A percentile compares a stretch with the other conserved stretches of the same genome.
Conservation (phyloP, 2,113 vertebrate genomes). For the Pandion haliaetus region DNA sequence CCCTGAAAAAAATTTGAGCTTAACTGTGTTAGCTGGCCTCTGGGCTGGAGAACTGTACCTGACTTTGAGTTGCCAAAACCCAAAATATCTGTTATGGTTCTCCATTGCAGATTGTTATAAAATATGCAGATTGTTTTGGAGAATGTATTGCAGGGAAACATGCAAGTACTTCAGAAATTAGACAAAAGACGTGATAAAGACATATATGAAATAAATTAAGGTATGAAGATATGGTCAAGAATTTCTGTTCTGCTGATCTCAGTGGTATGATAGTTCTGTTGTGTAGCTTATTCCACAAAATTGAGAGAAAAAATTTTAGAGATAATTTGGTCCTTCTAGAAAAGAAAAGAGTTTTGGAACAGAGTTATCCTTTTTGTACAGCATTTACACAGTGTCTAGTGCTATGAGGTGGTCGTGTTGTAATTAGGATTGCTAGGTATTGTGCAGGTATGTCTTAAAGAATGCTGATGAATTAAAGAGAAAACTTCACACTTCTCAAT, state of each 20-base stretch:
- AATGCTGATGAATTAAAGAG: background rate
- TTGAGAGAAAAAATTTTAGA: background rate
- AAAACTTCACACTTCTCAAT: background rate
- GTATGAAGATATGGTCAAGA: background rate
- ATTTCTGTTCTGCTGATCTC: background rate
- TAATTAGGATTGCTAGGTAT: background rate
- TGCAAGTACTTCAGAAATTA: background rate
- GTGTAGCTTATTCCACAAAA: background rate
- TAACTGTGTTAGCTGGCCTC: background rate
- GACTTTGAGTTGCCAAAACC: background rate
- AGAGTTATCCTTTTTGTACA: background rate
- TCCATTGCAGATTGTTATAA: background rate
- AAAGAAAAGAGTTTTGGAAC: background rate
- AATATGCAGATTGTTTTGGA: background rate
- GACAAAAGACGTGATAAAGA: background rate
- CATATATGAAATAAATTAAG: background rate
- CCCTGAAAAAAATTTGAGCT: background rate
- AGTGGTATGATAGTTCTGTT: background rate
- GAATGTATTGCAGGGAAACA: background rate
- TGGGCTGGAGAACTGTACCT: background rate
- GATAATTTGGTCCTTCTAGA: background rate
- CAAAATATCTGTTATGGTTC: background rate
- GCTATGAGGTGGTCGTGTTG: background rate
- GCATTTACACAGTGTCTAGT: background rate
- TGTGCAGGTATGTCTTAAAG: background rate